Evolutionary conservation across 2,888 invertebrate species (phyloP).

Genomic region (Hydriomena furcata): DNA sequence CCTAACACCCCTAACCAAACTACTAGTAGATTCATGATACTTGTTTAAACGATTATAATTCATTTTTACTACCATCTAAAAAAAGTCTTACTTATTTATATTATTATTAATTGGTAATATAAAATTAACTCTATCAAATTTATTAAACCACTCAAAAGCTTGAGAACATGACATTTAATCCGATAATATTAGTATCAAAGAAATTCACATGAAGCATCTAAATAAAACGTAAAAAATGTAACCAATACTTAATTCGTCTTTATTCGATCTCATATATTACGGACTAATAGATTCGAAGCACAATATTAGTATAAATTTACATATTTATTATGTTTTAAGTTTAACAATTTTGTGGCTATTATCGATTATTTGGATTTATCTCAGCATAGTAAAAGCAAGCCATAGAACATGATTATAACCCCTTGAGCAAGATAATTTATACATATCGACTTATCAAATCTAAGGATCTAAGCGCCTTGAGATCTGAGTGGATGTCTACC

Average conservation of each 20-base stretch:
- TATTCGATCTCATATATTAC: conserved; percentile 40
- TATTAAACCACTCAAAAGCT: neutral
- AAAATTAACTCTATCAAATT: neutral
- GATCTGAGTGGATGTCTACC: too few relatives aligned
- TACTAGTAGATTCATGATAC: too few relatives aligned
- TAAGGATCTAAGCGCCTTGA: too few relatives aligned
- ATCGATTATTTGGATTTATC: conserved; percentile 28
- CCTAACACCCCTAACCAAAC: too few relatives aligned
- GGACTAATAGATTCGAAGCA: conserved; percentile 42
- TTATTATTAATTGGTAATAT: neutral
- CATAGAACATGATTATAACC: neutral
- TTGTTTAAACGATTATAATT: too few relatives aligned
- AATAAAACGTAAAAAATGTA: conserved; percentile 2
- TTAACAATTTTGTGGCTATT: conserved; percentile 44
- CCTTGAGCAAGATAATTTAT: too few relatives aligned
- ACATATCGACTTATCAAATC: too few relatives aligned
- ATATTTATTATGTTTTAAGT: conserved; percentile 60
- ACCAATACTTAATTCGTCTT: conserved; percentile 26
- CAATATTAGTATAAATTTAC: conserved; percentile 61
- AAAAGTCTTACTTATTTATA: too few relatives aligned
- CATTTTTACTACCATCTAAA: too few relatives aligned
- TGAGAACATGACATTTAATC: neutral
- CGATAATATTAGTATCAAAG: neutral
- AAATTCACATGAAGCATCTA: neutral
- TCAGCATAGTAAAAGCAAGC: conserved; percentile 6